Conservation (phyloP, 1,140 invertebrate species). For the Antheraea pernyi region DNA sequence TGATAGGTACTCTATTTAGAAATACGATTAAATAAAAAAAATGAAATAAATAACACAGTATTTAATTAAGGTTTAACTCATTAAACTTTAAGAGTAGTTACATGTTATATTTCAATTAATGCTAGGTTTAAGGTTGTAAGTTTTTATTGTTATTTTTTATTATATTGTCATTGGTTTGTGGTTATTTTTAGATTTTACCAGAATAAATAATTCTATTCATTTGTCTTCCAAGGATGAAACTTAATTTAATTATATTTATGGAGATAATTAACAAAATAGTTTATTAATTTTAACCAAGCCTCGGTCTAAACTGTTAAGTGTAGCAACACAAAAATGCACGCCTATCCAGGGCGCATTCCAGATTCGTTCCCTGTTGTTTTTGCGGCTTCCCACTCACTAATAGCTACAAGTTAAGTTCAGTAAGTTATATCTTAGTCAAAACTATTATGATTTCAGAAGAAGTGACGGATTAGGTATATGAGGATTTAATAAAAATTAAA, state of each 20-base stretch:
- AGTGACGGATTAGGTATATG: no score
- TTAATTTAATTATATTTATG: not conserved
- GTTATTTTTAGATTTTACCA: not conserved
- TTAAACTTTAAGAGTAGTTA: no score
- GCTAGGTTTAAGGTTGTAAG: no score
- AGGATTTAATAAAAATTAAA: no score
- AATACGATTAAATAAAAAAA: no score
- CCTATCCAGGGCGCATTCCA: constrained; percentile 70
- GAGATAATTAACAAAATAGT: not conserved
- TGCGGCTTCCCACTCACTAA: constrained; percentile 70
- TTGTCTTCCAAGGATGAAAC: not conserved
- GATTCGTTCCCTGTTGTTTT: constrained; percentile 78
- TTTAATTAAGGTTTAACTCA: no score
- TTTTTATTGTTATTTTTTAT: no score
- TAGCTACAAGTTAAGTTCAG: constrained; percentile 68
- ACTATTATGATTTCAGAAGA: not conserved
- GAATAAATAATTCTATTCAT: not conserved
- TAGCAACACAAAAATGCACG: constrained; percentile 14
- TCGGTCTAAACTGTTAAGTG: not conserved
- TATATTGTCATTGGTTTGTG: no score
- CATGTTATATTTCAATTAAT: no score
- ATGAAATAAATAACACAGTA: no score
- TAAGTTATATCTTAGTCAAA: constrained; percentile 25
- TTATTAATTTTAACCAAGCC: not conserved
- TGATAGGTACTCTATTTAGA: no score